Evolutionary conservation across 2,888 invertebrate species (phyloP).

Genomic region (Autographa pulchrina): DNA sequence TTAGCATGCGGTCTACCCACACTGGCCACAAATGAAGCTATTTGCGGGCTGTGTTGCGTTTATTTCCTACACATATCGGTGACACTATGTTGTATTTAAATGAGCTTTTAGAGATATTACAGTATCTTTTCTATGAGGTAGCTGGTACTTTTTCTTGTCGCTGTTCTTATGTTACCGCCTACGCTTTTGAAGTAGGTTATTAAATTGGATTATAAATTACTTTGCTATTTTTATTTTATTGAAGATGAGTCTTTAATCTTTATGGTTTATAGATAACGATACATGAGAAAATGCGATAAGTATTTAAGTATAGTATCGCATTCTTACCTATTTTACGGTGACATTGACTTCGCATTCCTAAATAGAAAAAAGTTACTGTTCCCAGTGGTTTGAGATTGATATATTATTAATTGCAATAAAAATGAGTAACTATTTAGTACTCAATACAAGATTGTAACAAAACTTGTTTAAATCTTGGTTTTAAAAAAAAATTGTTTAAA

Average conservation of each 20-base stretch:
- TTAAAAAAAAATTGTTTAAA: no score
- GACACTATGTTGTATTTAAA: conserved; percentile 39
- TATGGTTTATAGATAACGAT: no score
- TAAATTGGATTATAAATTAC: not conserved
- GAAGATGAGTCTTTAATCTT: not conserved
- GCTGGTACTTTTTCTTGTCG: conserved; percentile 18
- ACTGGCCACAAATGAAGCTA: not conserved
- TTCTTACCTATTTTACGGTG: no score
- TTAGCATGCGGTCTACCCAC: not conserved
- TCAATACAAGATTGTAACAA: no score
- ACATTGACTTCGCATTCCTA: no score
- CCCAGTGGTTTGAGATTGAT: no score
- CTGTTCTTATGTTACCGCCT: conserved; percentile 14
- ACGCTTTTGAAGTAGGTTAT: conserved; percentile 13
- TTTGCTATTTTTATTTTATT: not conserved
- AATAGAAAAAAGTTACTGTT: no score
- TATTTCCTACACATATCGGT: not conserved
- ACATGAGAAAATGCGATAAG: no score
- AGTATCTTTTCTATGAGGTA: conserved; percentile 29
- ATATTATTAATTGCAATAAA: no score
- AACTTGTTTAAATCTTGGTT: no score
- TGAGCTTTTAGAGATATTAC: conserved; percentile 46
- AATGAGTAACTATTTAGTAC: no score
- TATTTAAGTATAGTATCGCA: no score
- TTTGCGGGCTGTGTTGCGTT: conserved; percentile 1